A percentile compares a stretch with the other conserved stretches of the same genome.
phyloP scores from a whole-genome alignment of 2,888 invertebrate species.

The Mesochorus sp. region DNA sequence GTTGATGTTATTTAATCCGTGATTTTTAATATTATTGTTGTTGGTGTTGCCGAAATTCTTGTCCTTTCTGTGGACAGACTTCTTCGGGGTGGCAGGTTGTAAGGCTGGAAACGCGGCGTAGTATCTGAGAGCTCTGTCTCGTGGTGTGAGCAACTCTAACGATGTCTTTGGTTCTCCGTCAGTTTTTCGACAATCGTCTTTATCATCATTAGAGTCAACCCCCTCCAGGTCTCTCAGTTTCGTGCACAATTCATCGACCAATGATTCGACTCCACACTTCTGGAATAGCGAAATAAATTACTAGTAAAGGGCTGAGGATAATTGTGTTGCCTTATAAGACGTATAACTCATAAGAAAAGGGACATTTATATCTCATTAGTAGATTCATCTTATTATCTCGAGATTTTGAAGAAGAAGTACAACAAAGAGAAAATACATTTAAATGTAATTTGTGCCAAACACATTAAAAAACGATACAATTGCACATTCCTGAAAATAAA shows the following conservation, averaged over 20 bases:
- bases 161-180: conserved; percentile 77
- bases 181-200: conserved; percentile 73
- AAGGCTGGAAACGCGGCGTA: conserved; percentile 90
- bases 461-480: no score
- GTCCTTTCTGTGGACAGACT: conserved; percentile 76
- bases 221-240: conserved; percentile 89
- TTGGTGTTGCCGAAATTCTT: conserved; percentile 72
- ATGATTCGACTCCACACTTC: conserved; percentile 91
- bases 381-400: no score
- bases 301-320: no score
- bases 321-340: no score
- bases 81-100: conserved; percentile 80
- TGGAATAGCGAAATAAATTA: conserved; percentile 79
- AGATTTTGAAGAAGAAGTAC: no score
- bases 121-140: conserved; percentile 89
- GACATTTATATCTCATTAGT: no score
- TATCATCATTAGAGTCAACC: conserved; percentile 72
- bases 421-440: no score
- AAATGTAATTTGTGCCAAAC: no score
- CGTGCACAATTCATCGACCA: conserved; percentile 92
- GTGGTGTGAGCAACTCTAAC: conserved; percentile 84
- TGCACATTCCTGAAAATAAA: no score
- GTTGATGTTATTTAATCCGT: conserved; percentile 69
- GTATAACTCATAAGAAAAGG: no score
- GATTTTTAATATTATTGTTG: conserved; percentile 70